phyloP scores from a whole-genome alignment of 92 coral and sea anemone genomes.

The Epizoanthus ramosus region DNA sequence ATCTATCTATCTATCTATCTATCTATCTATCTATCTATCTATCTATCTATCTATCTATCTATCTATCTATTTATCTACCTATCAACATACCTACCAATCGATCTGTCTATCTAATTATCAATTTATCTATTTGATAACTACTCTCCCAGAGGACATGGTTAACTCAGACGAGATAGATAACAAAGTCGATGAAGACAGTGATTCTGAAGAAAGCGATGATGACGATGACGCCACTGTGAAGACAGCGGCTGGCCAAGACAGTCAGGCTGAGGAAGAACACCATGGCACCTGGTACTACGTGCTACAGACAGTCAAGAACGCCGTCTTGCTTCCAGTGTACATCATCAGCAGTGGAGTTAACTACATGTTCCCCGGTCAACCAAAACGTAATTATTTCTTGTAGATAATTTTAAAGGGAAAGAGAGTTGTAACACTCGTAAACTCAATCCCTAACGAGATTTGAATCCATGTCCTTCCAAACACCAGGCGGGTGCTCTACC shows the following conservation, averaged over 20 bases:
- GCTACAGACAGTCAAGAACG: background rate
- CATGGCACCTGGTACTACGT: conserved; percentile 43
- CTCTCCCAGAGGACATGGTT: conserved; percentile 51
- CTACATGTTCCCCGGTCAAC: background rate
- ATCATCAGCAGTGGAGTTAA: background rate
- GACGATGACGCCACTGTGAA: conserved; percentile 15
- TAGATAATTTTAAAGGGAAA: too few species aligned
- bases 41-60: too few species aligned
- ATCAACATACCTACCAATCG: background rate
- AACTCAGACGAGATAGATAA: conserved; percentile 47
- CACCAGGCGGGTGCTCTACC: too few species aligned
- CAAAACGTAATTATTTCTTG: background rate
- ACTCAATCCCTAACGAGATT: too few species aligned
- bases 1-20: too few species aligned
- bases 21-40: too few species aligned
- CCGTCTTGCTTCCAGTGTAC: conserved; percentile 3
- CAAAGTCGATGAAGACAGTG: conserved; percentile 44
- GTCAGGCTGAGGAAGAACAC: background rate
- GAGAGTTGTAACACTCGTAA: too few species aligned
- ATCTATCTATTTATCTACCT: background rate
- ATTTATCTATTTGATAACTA: background rate
- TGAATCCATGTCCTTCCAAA: too few species aligned
- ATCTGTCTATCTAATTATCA: background rate
- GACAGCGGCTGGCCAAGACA: conserved; percentile 15
- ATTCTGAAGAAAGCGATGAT: conserved; percentile 22